Conservation (phyloP, 2,113 vertebrate species). For the Telmatochromis sp. region DNA sequence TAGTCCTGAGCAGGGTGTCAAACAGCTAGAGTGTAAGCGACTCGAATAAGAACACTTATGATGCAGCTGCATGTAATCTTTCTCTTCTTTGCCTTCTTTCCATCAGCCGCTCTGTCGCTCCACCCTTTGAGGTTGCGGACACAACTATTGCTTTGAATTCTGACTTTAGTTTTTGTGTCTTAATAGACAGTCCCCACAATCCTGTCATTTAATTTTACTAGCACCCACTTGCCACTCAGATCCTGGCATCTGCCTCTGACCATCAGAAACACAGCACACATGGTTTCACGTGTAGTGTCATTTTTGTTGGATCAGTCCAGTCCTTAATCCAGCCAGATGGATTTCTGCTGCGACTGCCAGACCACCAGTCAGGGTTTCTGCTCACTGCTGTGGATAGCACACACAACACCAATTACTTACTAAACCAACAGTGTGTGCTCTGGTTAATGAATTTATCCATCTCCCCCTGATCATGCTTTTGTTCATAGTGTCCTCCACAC, state of each 20-base stretch:
- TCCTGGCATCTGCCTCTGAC: constrained; percentile 4
- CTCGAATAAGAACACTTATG: not conserved
- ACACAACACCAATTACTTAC: not conserved
- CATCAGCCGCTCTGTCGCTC: not conserved
- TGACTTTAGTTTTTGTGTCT: not conserved
- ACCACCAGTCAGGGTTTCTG: not conserved
- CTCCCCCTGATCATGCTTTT: not conserved
- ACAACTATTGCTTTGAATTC: not conserved
- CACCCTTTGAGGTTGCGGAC: not conserved
- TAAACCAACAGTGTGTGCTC: not conserved
- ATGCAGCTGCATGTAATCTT: constrained; percentile 32
- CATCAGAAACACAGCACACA: not conserved
- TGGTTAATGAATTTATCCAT: constrained; percentile 35
- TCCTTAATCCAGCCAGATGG: constrained; percentile 35
- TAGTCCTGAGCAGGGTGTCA: not conserved
- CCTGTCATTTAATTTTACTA: constrained; percentile 13
- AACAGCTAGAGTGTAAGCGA: not conserved
- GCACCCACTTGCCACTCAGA: constrained; percentile 8
- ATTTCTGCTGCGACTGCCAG: constrained; percentile 22
- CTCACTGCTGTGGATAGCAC: constrained; percentile 15
- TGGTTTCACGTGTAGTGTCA: not conserved
- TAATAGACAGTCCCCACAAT: not conserved
- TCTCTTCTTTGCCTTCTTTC: not conserved
- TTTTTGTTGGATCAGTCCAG: constrained; percentile 24
- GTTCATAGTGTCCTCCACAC: not conserved